Conservation (phyloP, 2,888 invertebrate species). For the Agrochola litura region DNA sequence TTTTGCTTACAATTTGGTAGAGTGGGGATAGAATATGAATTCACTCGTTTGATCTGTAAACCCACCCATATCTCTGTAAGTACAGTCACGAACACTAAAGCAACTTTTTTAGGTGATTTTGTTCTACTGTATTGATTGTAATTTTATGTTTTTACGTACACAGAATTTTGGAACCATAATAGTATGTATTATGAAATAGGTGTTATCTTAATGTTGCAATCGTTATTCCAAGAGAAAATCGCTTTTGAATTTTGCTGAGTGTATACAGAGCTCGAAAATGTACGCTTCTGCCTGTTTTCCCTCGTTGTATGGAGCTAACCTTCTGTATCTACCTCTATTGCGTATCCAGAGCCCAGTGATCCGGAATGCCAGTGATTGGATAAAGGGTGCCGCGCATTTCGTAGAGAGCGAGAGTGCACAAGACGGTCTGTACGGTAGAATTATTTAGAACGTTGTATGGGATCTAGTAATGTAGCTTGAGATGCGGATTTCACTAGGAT, state of each 20-base stretch:
- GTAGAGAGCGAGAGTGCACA: slow-evolving; percentile 69
- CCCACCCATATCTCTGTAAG: background rate
- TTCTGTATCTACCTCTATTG: slow-evolving; percentile 8
- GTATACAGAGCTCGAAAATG: background rate
- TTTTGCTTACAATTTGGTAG: background rate
- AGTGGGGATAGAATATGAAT: background rate
- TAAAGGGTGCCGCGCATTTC: slow-evolving; percentile 79
- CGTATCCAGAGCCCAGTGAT: slow-evolving; percentile 74
- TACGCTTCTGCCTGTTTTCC: background rate
- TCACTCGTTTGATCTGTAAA: background rate
- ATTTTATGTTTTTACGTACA: background rate
- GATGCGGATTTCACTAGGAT: slow-evolving; percentile 22
- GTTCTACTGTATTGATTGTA: background rate
- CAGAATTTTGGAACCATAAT: background rate
- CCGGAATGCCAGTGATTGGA: slow-evolving; percentile 83
- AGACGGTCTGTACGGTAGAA: slow-evolving; percentile 66
- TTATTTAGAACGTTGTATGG: slow-evolving; percentile 72
- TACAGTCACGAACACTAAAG: background rate
- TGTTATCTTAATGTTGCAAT: no score
- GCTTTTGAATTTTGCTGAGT: no score
- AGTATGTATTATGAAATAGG: no score
- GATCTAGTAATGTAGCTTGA: slow-evolving; percentile 56
- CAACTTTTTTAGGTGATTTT: background rate
- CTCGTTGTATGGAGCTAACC: background rate
- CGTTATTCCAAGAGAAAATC: no score